phyloP scores from a whole-genome alignment of 2,888 invertebrate species.

The Phanerotoma sp. region DNA sequence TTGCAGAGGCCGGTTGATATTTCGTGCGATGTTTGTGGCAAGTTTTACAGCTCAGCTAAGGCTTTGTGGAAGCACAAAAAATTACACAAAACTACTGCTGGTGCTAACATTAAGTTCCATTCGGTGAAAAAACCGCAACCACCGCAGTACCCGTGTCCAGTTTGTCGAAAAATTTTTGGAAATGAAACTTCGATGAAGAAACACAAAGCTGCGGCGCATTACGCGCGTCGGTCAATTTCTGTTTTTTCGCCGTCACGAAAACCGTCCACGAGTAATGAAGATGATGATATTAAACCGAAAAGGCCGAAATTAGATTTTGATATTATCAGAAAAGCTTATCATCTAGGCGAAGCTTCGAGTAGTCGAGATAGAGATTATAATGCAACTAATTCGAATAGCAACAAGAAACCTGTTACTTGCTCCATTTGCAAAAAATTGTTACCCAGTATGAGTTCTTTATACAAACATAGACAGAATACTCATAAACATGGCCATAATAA shows the following conservation, averaged over 20 bases:
- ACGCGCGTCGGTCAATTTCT: slow-evolving; percentile 12
- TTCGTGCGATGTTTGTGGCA: slow-evolving; percentile 68
- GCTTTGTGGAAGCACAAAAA: slow-evolving; percentile 64
- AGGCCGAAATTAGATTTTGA: slow-evolving; percentile 29
- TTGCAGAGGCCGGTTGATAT: slow-evolving; percentile 42
- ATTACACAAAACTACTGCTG: slow-evolving; percentile 50
- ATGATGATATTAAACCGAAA: slow-evolving; percentile 15
- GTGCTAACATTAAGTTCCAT: slow-evolving; percentile 34
- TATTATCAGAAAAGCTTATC: slow-evolving; percentile 21
- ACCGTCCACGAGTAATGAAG: slow-evolving; percentile 4
- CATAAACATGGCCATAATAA: slow-evolving; percentile 57
- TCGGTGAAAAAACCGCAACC: slow-evolving; percentile 16
- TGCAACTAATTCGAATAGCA: slow-evolving; percentile 7
- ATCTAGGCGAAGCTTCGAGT: slow-evolving; percentile 16
- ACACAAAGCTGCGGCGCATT: slow-evolving; percentile 49
- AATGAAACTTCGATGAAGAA: slow-evolving; percentile 53
- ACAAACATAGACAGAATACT: slow-evolving; percentile 64
- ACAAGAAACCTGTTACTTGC: slow-evolving; percentile 59
- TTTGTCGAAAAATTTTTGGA: slow-evolving; percentile 57
- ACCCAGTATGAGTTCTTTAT: slow-evolving; percentile 65
- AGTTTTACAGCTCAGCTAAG: slow-evolving; percentile 64
- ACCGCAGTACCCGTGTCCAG: slow-evolving; percentile 49
- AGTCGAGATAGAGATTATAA: slow-evolving; percentile 1
- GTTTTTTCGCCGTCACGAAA: slow-evolving; percentile 1
- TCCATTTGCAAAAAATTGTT: slow-evolving; percentile 67